Percentiles rank a stretch among this genome's conserved stretches.
These are phyloP conservation scores for Noctuana brunneofusca DNA, from an alignment of 2,888 invertebrate species.

Conservation along the genomic window DNA sequence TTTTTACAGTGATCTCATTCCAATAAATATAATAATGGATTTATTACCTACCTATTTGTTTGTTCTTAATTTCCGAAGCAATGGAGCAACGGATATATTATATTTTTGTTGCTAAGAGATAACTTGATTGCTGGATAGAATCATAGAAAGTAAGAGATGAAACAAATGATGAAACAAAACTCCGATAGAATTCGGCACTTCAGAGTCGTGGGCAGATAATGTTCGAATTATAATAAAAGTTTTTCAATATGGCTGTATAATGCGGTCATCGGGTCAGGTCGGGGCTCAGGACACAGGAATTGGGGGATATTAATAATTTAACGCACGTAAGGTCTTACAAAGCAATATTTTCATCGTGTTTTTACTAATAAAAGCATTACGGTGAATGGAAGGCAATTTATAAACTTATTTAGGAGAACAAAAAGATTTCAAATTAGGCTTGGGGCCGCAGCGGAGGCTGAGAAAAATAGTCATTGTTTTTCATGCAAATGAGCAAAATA, in stretches of 20 bases:
- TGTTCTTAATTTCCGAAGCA: too few species aligned
- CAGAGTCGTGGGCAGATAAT: not conserved
- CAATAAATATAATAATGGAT: too few species aligned
- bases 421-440: slow-evolving; percentile 13
- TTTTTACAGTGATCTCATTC: too few species aligned
- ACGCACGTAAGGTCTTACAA: slow-evolving; percentile 9
- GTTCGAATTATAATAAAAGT: not conserved
- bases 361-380: slow-evolving; percentile 10
- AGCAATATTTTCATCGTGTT: slow-evolving; percentile 17
- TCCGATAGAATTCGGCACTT: too few species aligned
- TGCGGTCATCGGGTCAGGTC: slow-evolving; percentile 22
- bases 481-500: not conserved
- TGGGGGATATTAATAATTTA: slow-evolving; percentile 11
- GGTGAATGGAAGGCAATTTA: slow-evolving; percentile 2
- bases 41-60: too few species aligned
- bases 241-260: slow-evolving; percentile 6
- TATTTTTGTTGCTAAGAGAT: too few species aligned
- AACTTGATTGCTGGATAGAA: too few species aligned
- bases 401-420: slow-evolving; percentile 6
- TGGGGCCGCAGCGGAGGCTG: not conserved
- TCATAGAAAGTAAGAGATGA: too few species aligned
- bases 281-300: not conserved
- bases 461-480: slow-evolving; percentile 1
- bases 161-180: too few species aligned
- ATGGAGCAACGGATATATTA: too few species aligned